phyloP scores from a whole-genome alignment of 2,888 invertebrate genomes.

The Ophioninae sp. region DNA sequence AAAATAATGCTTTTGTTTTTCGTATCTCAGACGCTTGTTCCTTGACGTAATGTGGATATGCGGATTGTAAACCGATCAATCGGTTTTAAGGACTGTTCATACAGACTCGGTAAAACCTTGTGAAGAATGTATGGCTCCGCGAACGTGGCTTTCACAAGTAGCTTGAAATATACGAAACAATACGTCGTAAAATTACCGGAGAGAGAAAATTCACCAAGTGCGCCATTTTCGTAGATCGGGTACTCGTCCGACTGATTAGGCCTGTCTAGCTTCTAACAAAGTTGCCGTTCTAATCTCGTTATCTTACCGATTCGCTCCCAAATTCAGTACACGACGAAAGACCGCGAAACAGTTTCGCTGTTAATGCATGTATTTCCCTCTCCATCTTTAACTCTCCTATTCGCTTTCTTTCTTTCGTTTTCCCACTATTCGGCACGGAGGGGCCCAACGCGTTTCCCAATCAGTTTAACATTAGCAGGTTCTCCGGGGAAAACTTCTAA shows the following conservation, averaged over 20 bases:
- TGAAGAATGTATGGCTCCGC: constrained; percentile 11
- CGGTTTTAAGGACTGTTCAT: constrained; percentile 15
- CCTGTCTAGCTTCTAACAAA: constrained; percentile 73
- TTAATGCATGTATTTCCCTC: constrained; percentile 1
- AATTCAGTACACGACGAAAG: constrained; percentile 70
- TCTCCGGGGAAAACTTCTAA: constrained; percentile 76
- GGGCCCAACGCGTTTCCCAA: constrained; percentile 70
- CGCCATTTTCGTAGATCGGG: constrained; percentile 6
- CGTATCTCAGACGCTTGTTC: too few species aligned
- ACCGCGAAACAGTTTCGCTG: constrained; percentile 17
- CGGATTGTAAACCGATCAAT: not conserved
- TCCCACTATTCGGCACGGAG: constrained; percentile 1
- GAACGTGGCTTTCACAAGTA: constrained; percentile 14
- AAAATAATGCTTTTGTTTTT: too few species aligned
- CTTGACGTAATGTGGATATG: not conserved
- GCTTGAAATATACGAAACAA: constrained; percentile 25
- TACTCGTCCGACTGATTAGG: constrained; percentile 72
- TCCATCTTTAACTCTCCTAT: constrained; percentile 9
- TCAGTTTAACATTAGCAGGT: constrained; percentile 76
- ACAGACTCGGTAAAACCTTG: constrained; percentile 7
- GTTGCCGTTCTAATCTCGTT: constrained; percentile 78
- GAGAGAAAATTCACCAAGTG: not conserved
- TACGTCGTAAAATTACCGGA: constrained; percentile 41
- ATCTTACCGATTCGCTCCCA: constrained; percentile 71
- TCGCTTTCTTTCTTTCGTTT: constrained; percentile 11